These are phyloP conservation scores for Silurus aristotelis DNA, from an alignment of 2,797 vertebrate species.

Conservation along the genomic window DNA sequence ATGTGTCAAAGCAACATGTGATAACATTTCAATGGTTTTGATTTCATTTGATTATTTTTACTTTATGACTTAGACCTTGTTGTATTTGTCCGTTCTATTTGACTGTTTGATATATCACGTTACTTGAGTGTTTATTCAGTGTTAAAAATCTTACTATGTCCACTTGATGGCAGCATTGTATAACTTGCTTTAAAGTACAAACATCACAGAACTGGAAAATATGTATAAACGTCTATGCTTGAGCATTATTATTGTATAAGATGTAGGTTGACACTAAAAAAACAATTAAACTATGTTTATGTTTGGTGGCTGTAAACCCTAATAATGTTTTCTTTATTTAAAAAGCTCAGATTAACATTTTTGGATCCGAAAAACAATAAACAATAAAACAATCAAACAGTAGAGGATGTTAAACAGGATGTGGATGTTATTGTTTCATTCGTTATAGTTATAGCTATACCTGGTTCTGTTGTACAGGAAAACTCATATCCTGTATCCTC, in stretches of 20 bases:
- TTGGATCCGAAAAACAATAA: too few species aligned
- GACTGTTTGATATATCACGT: neutral
- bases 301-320: neutral
- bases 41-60: neutral
- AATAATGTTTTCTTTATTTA: neutral
- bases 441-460: neutral
- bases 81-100: neutral
- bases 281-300: neutral
- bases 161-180: slow-evolving; percentile 22
- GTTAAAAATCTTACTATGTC: neutral
- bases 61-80: neutral
- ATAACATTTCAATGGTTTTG: neutral
- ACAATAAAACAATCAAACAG: neutral
- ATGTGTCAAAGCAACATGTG: neutral
- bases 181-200: neutral
- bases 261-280: neutral
- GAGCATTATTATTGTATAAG: neutral
- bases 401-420: neutral
- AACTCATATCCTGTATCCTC: neutral
- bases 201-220: neutral
- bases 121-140: neutral
- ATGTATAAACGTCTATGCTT: neutral
- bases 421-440: neutral
- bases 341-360: neutral
- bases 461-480: neutral